Base-by-base conservation (phyloP, 2,797 vertebrate species). In the Remorina albescens region DNA sequence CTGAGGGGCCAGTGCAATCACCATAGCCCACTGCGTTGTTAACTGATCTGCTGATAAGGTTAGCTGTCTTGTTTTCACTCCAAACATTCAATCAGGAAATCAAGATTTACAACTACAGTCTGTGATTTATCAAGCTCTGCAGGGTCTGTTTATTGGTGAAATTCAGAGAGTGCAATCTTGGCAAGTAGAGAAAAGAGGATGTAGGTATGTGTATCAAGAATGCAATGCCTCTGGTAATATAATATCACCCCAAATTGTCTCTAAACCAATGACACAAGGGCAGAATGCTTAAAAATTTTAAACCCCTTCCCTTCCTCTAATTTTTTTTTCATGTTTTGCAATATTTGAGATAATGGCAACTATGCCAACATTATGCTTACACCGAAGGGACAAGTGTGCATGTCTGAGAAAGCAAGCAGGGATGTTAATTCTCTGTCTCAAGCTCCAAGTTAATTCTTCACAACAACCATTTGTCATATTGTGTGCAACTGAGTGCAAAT, bases 1-100 rank as follows among this genome's bases (percentile, higher is more conserved):
- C 61, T 53, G 36, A 77, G 28, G 50, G 69, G 36, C 55, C 60
- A 47, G 23, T 34, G 73, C 74, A 87, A 91, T 87, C 85, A 86
- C 73, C n/a, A 70, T 66, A 86, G 55, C 49, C 60, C 60, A 68
- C 16, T 34, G 70, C 68, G 71, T 87, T 89, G 89, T 90, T 91
- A 91, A 87, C 85, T 55, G 90, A 94, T 92, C 71, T 76, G 51
- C 74, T 87, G 88, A 94, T 93, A 89, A 88, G 84, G 64, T 82
- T 50, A 55, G 83, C 89, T 34, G 56, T 73, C 66, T 88, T 90
- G 88, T 92, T 92, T 92, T 88, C 63, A 83, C 70, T 91, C 77
- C 67, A 91, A 91, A 89, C 86, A 88, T 76, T 82, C 76, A 83
- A 88, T 89, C 88, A 89, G 86, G 81, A 87, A 90, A 88, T 88